A percentile compares a stretch with the other conserved stretches of the same genome.
These are phyloP conservation scores for Lacanobia oleracea DNA, from an alignment of 2,888 invertebrate species.

Conservation along the genomic window DNA sequence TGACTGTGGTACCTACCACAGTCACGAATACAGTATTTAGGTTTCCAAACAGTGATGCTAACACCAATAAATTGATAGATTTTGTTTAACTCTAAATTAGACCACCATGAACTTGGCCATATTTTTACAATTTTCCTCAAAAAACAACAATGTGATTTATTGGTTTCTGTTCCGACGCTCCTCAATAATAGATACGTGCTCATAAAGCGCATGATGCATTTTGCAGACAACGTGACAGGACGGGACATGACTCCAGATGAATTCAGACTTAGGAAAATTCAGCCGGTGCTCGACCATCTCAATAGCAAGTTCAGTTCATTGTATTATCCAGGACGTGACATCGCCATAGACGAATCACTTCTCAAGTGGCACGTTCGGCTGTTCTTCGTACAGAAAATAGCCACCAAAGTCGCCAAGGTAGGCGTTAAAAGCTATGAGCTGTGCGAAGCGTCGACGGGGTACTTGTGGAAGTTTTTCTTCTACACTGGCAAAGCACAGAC, in stretches of 20 bases:
- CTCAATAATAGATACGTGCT: background rate
- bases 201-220: background rate
- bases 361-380: constrained; percentile 64
- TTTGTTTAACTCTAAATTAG: too few species aligned
- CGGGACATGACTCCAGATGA: background rate
- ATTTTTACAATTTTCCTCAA: too few species aligned
- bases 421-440: constrained; percentile 30
- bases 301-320: too few species aligned
- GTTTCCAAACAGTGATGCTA: too few species aligned
- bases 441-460: constrained; percentile 27
- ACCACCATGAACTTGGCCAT: too few species aligned
- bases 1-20: background rate
- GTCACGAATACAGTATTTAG: background rate
- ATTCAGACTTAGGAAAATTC: background rate
- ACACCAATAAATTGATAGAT: too few species aligned
- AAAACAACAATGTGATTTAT: too few species aligned
- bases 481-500: background rate
- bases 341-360: constrained; percentile 65
- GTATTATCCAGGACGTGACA: background rate
- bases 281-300: background rate
- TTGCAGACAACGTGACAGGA: background rate
- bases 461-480: constrained; percentile 32
- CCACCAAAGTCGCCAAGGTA: constrained; percentile 40
- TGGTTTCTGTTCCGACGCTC: background rate
- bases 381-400: constrained; percentile 61